A percentile compares a stretch with the other conserved stretches of the same genome.
Conservation (phyloP, 2,113 vertebrate genomes). For the Ariopsis seemanni region DNA sequence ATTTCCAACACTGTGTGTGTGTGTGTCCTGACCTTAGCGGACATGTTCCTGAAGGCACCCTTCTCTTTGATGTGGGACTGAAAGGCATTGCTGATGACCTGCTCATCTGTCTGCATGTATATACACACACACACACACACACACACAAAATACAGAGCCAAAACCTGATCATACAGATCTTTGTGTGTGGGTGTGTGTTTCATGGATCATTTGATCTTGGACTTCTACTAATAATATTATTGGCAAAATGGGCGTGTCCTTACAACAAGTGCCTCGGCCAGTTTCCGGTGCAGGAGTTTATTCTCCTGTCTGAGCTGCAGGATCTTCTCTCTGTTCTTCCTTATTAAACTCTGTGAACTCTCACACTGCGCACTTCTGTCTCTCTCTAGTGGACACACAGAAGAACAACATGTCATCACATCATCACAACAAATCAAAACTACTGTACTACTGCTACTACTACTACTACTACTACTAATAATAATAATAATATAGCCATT, state of each 20-base stretch:
- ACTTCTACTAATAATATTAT: not conserved
- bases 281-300: constrained; percentile 66
- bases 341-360: constrained; percentile 72
- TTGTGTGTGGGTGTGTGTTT: no score
- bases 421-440: no score
- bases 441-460: no score
- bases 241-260: constrained; percentile 28
- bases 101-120: constrained; percentile 74
- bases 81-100: constrained; percentile 74
- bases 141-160: not conserved
- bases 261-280: constrained; percentile 71
- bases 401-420: not conserved
- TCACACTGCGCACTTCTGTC: constrained; percentile 76
- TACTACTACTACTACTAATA: no score
- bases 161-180: not conserved
- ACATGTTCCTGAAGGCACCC: no score
- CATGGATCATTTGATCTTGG: no score
- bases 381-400: constrained; percentile 72
- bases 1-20: no score
- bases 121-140: not conserved
- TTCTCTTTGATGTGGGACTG: constrained; percentile 68
- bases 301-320: constrained; percentile 72
- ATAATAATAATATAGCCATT: not conserved
- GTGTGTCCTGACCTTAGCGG: no score
- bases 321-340: constrained; percentile 76